phyloP scores from a whole-genome alignment of 2,888 invertebrate species.

The Hymenopus coronatus region DNA sequence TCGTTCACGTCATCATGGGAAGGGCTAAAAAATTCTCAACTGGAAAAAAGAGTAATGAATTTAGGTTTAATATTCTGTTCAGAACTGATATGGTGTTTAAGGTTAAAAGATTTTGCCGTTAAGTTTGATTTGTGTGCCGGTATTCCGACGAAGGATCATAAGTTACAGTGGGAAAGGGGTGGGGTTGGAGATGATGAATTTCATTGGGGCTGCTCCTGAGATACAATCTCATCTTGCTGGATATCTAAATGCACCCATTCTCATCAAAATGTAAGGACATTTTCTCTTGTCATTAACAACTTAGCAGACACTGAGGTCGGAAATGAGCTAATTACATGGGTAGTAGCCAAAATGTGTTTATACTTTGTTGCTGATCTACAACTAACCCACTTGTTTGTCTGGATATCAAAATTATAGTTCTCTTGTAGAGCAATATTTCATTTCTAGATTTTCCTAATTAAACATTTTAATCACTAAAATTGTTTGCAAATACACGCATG shows the following conservation, averaged over 20 bases:
- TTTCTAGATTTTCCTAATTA: no score
- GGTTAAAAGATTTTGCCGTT: not conserved
- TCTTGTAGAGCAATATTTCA: no score
- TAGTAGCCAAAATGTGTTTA: no score
- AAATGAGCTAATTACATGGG: no score
- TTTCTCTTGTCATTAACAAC: not conserved
- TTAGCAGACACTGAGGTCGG: not conserved
- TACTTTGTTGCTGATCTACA: no score
- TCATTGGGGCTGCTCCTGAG: not conserved
- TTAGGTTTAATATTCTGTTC: not conserved
- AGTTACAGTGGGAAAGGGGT: not conserved
- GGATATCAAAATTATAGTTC: no score
- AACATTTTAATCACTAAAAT: no score
- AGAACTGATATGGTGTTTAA: not conserved
- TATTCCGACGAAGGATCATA: not conserved
- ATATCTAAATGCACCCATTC: not conserved
- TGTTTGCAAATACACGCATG: no score
- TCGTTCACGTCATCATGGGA: not conserved
- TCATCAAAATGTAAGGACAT: not conserved
- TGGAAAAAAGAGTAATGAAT: not conserved
- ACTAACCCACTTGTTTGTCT: no score
- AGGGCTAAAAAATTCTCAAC: not conserved
- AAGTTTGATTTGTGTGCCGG: not conserved
- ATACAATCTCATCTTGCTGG: not conserved
- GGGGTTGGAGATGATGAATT: not conserved